phyloP scores from a whole-genome alignment of 2,113 vertebrate genomes.

The Embiotoca jacksoni region DNA sequence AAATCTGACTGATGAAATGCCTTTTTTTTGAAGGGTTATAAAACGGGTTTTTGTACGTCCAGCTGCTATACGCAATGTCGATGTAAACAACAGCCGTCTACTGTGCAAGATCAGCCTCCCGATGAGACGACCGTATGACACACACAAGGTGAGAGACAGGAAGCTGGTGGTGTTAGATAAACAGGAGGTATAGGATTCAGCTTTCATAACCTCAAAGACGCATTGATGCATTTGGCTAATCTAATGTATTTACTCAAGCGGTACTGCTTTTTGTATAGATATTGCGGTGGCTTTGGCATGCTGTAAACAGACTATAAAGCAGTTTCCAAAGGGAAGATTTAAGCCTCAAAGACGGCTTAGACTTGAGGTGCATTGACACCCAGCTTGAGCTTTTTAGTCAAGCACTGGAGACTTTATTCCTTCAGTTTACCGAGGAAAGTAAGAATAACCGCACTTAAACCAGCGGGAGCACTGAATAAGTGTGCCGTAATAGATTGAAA shows the following conservation, averaged over 20 bases:
- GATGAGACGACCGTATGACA: slow-evolving; percentile 10
- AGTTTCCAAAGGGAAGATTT: slow-evolving; percentile 1
- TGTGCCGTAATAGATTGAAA: neutral
- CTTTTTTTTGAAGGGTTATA: neutral
- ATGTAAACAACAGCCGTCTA: no score
- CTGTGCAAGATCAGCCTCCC: slow-evolving; percentile 2
- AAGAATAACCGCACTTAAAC: slow-evolving; percentile 1
- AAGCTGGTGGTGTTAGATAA: slow-evolving; percentile 26
- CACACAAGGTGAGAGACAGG: slow-evolving; percentile 28
- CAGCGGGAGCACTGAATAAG: neutral
- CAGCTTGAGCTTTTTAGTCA: neutral
- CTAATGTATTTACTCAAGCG: slow-evolving; percentile 15
- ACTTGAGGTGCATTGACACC: neutral
- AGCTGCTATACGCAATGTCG: no score
- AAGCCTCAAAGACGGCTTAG: neutral
- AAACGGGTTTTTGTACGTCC: no score
- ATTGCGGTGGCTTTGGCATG: neutral
- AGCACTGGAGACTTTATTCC: neutral
- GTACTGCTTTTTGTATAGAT: neutral
- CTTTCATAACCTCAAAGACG: slow-evolving; percentile 32
- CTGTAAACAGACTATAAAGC: neutral
- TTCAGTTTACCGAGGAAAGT: slow-evolving; percentile 4
- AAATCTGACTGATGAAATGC: neutral
- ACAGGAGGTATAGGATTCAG: slow-evolving; percentile 17
- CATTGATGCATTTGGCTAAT: slow-evolving; percentile 31